These are phyloP conservation scores for Vanacampus margaritifer DNA, from an alignment of 2,113 vertebrate genomes.

Conservation along the genomic window DNA sequence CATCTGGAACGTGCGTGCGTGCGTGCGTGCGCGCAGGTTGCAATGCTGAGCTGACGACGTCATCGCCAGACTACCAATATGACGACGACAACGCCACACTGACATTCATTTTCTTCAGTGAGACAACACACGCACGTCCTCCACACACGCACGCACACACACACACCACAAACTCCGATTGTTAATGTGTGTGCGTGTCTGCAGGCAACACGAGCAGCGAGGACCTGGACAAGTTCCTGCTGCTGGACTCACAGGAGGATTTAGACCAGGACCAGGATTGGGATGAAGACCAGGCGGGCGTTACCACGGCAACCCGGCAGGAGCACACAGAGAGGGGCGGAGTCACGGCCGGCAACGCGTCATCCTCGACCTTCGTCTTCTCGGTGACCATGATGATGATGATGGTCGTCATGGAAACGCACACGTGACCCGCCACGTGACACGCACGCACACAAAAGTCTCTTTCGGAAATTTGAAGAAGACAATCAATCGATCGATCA, in stretches of 20 bases:
- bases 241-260: not conserved
- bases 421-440: not conserved
- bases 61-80: constrained; percentile 35
- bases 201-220: constrained; percentile 44
- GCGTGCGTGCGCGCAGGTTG: not conserved
- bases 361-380: constrained; percentile 5
- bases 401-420: not conserved
- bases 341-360: accelerated
- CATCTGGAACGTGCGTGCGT: not conserved
- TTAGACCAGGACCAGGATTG: not conserved
- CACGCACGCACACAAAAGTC: not conserved
- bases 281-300: not conserved
- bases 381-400: constrained; percentile 16
- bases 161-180: not conserved
- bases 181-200: not conserved
- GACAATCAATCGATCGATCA: not conserved
- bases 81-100: constrained; percentile 38
- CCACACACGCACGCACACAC: not conserved
- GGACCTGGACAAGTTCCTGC: constrained; percentile 31
- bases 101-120: constrained; percentile 50
- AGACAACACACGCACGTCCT: not conserved
- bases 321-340: not conserved
- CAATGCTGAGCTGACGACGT: not conserved
- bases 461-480: not conserved
- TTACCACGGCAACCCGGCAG: not conserved